Evolutionary conservation across 2,888 invertebrate species (phyloP), one percentile per base, ranked within the genome.

Genomic region (Thera obeliscata): DNA sequence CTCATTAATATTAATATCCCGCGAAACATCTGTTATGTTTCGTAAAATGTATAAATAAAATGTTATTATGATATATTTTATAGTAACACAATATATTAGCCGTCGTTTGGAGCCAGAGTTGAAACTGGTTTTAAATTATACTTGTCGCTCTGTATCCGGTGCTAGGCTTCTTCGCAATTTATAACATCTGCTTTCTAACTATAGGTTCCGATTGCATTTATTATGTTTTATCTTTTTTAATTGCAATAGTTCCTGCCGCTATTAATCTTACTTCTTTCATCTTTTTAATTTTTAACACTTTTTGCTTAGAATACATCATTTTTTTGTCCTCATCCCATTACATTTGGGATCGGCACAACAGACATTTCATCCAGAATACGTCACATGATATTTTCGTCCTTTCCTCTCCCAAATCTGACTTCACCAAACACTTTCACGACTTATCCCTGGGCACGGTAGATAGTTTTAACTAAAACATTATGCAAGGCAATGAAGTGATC

Each of bases 91-190:
- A 72, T 70, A 73, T 73, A 68, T 72, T 69, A 65, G 49, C 61
- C 52, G 70, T 76, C 76, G 73, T 73, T 71, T 68, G 63, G 56
- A 58, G 66, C 46, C 69, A 69, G 67, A 75, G 75, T 74, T 76
- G 73, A 75, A 88, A 89, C 90, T 80, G 87, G 90, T 90, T 88
- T 75, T 73, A 87, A 88, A 88, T 89, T 87, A 87, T 84, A 82
- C 83, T 78, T 82, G 85, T 87, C 84, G 82, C 77, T 84, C 84
- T 85, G 83, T 81, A 83, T 82, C 84, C 82, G 85, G 82, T 83
- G 86, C 82, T 77, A 54, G 74, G 87, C 89, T 83, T 87, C 87
- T 84, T 79, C 76, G 81, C 77, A 81, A 86, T 88, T 90, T 88
- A 89, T 85, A 82, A 80, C 80, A 78, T 81, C 81, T 82, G 86